These are phyloP conservation scores for Scyliorhinus canicula DNA, from an alignment of 2,797 vertebrate species.

Conservation along the genomic window DNA sequence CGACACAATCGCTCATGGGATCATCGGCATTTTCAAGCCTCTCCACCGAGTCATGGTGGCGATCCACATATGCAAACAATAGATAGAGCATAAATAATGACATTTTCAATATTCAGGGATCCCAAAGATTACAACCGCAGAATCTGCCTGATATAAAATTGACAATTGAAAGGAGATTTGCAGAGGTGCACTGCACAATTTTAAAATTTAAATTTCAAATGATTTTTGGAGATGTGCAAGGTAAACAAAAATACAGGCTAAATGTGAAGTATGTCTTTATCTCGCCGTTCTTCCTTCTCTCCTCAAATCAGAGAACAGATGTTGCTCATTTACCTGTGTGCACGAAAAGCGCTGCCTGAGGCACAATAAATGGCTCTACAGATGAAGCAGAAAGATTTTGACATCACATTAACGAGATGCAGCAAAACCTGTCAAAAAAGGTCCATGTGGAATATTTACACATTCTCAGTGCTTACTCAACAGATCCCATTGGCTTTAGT, in stretches of 20 bases:
- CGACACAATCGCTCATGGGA: too few relatives aligned
- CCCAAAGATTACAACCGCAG: background rate
- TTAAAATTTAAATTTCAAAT: too few relatives aligned
- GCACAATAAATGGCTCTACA: background rate
- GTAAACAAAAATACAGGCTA: background rate
- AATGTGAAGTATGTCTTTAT: background rate
- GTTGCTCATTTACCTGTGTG: background rate
- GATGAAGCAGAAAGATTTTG: background rate
- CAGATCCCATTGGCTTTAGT: background rate
- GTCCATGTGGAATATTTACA: conserved; percentile 6
- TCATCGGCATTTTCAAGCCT: too few relatives aligned
- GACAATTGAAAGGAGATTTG: background rate
- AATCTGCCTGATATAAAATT: background rate
- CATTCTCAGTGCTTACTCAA: background rate
- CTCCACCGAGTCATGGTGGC: too few relatives aligned
- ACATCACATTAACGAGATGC: conserved; percentile 21
- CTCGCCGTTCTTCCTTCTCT: background rate
- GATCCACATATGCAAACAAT: too few relatives aligned
- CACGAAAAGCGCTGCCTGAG: background rate
- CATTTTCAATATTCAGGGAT: background rate
- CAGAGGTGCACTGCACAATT: background rate
- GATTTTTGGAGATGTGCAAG: background rate
- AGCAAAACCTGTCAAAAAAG: conserved; percentile 5
- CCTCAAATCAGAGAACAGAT: background rate
- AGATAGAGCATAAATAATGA: background rate